Base-by-base conservation (phyloP, 2,113 vertebrate genomes). In the Oryzias celebensis region DNA sequence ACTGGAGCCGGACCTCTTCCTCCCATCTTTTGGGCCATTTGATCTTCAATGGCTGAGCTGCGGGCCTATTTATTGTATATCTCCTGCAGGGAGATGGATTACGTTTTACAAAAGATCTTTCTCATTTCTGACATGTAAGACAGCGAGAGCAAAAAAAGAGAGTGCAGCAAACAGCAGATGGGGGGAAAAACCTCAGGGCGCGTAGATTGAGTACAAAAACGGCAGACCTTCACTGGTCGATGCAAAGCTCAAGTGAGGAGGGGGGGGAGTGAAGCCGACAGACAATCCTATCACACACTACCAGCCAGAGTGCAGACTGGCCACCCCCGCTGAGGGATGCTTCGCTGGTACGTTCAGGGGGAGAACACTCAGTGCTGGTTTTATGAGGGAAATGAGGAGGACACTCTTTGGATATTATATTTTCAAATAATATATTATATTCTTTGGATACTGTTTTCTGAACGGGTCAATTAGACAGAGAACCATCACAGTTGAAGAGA, bases 271-370 rank as follows among this genome's bases (percentile, higher is more conserved):
- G 8, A 48, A 50, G 15, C 43, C 23, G 64, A 31, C 66, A 58
- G 52, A 82, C 72, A 86, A 78, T 80, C 76, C 78, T 85, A 85
- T 87, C 84, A 45, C 72, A 71, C 62, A 52, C 55, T 59, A 58
- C 26, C 81, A 85, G 83, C 80, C 75, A 48, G 80, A 77, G 62
- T 52, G 53, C 67, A 73, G 62, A 76, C 67, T 47, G 75, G 65
- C 83, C 85, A 71, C 83, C 75, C 83, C 61, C 75, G 75, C 71
- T 71, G 79, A 65, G 69, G 79, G 77, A 83, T 15, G 45, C 82
- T 82, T 65, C 23, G 71, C 53, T 43, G 80, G 75, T 80, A 82
- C 60, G 67, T 73, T 62, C 31, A 44, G 45, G 17, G 58, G 55
- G 60, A 45, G 66, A 68, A 68, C 52, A 16, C 45, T 58, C 62